These are phyloP conservation scores for Ammospiza nelsoni DNA, from an alignment of 2,113 vertebrate genomes.

Conservation along the genomic window DNA sequence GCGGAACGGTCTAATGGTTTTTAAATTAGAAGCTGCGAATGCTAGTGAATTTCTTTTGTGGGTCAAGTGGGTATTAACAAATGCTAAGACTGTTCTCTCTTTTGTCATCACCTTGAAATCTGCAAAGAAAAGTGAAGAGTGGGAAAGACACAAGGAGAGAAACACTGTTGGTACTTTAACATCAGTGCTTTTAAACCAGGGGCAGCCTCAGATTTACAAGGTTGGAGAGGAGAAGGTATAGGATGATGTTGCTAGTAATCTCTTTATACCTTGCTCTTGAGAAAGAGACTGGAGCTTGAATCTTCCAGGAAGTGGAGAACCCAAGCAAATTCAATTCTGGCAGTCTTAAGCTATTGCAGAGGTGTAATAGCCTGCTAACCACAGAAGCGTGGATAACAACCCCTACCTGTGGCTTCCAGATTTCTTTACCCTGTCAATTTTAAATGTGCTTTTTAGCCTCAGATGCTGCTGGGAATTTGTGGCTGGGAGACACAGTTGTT, in stretches of 20 bases:
- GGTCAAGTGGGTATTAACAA: slow-evolving; percentile 87
- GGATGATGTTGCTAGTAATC: background rate
- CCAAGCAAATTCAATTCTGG: background rate
- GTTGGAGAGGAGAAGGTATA: background rate
- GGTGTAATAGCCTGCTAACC: slow-evolving; percentile 14
- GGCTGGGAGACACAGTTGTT: background rate
- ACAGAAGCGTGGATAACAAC: background rate
- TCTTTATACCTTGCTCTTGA: background rate
- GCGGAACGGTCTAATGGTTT: slow-evolving; percentile 93
- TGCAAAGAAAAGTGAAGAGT: slow-evolving; percentile 71
- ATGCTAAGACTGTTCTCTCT: slow-evolving; percentile 81
- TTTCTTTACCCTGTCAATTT: slow-evolving; percentile 34
- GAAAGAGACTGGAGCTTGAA: background rate
- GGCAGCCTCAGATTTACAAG: slow-evolving; percentile 31
- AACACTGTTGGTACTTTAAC: slow-evolving; percentile 30
- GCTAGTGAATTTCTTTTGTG: slow-evolving; percentile 79
- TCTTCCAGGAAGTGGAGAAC: background rate
- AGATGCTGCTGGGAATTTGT: background rate
- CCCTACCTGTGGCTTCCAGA: background rate
- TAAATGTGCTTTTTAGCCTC: slow-evolving; percentile 22
- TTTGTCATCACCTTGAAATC: slow-evolving; percentile 83
- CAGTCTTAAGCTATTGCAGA: background rate
- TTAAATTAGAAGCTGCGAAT: slow-evolving; percentile 87
- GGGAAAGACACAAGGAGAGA: slow-evolving; percentile 56
- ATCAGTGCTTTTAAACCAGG: slow-evolving; percentile 56